Percentiles rank a stretch among this genome's conserved stretches.
Conservation (phyloP, 1,140 invertebrate genomes). For the Doryteuthis pealeii region DNA sequence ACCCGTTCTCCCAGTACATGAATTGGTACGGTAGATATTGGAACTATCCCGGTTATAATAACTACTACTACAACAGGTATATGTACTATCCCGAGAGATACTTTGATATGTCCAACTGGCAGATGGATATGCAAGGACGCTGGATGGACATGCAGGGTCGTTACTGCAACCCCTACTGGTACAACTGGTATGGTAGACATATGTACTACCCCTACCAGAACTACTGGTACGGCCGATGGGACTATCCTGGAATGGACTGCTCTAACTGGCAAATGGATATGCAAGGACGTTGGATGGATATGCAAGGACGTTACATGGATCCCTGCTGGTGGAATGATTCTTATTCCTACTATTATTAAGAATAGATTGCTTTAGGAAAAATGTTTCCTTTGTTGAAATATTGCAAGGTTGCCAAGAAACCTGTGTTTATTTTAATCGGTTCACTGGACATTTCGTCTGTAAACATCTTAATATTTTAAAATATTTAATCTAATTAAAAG, state of each 20-base stretch:
- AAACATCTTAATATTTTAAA: too few relatives aligned
- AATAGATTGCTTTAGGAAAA: too few relatives aligned
- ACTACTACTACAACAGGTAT: background rate
- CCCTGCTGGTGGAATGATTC: too few relatives aligned
- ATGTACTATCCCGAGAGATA: background rate
- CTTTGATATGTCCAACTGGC: slow-evolving; percentile 1
- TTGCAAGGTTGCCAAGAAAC: too few relatives aligned
- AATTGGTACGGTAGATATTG: background rate
- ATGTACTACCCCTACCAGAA: background rate
- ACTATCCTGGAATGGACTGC: background rate
- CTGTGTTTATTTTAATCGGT: too few relatives aligned
- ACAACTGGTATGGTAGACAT: background rate
- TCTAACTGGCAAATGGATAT: background rate
- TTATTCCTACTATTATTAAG: too few relatives aligned
- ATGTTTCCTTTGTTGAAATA: too few relatives aligned
- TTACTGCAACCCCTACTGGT: background rate
- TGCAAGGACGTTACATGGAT: background rate
- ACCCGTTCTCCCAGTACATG: background rate
- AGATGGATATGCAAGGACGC: background rate
- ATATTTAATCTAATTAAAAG: too few relatives aligned
- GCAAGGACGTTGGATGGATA: background rate
- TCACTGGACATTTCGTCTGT: too few relatives aligned
- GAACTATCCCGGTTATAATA: background rate
- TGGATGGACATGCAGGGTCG: background rate
- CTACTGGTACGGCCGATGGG: background rate